Base-by-base conservation (phyloP, 2,888 invertebrate genomes). In the Pheosia gnoma region DNA sequence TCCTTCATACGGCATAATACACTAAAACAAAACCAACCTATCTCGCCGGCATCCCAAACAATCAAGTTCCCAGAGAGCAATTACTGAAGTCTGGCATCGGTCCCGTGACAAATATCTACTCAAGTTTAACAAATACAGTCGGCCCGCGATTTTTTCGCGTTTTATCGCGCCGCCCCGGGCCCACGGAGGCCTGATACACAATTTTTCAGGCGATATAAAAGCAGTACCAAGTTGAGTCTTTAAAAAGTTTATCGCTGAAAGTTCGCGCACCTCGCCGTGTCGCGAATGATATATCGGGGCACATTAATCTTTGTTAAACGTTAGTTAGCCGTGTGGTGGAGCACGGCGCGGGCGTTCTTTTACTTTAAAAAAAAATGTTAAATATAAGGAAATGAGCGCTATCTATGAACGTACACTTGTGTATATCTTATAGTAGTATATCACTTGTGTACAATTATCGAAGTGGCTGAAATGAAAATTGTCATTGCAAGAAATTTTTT, bases 181-280 rank as follows among this genome's bases (percentile, higher is more conserved):
- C 83, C 60, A 7, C 57, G n/a, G 45, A 75, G 74, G 70, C 79
- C 79, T 85, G 91, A 89, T 91, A 93, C 88, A 93, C 91, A 91
- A 91, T 93, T 92, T 93, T 93, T 93, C 91, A 92, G 85, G 81
- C 86, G 91, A 91, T 91, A 91, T 91, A 88, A 80, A 81, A 83
- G 80, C 79, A 79, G 79, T 77, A 81, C 80, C 82, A 85, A 90
- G 84, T 89, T 85, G 87, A 92, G 91, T 93, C 91, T 91, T 93
- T 93, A 92, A 93, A 75, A 93, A 93, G 91, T 93, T 92, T 91
- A 93, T 92, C 92, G 84, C 79, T 79, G 81, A 85, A 90, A 89
- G 87, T 91, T 90, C 77, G 90, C 88, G 83, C 87, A 90, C 90
- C 90, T 88, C 84, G 81, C 76, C 79, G 82, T 81, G 84, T 79